Evolutionary conservation across 2,797 vertebrate species (phyloP), one percentile per base, ranked within the genome.

Genomic region (Cirrhinus molitorella): DNA sequence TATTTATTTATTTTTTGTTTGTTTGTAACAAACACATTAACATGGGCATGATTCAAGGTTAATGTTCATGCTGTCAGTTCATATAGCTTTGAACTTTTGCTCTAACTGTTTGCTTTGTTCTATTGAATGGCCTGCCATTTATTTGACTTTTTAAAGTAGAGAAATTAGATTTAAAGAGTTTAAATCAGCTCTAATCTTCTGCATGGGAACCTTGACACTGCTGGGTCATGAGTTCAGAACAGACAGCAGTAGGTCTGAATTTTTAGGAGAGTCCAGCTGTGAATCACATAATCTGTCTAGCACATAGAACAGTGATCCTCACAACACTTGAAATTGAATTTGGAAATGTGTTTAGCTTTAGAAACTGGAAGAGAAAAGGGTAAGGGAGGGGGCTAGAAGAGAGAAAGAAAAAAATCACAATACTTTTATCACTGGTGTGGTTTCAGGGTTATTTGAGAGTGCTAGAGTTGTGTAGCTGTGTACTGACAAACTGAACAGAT

Each of bases 381-480:
- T 71, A 57, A 67, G 37, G 57, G 67, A 34, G 25, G 51, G 53
- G 47, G 57, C 28, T 59, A 53, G 28, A 21, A 57, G 59, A 25
- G 55, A 43, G 4, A 85, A 63, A 86, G 47, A 65, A 45, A 21
- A 57, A 76, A 83, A 47, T 91, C 92, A 90, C 81, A 90, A 91
- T 89, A 72, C 13, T 47, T 45, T 80, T 78, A 51, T 34, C 71
- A 11, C 34, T 37, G 9, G 23, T 78, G 43, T 21, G 19, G 11
- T 80, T 55, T 37, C n/a, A 28, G 51, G 16, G 88, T 91, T 92
- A 90, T 93, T 91, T 93, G 92, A 91, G 86, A 93, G 92, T 93
- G 92, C 59, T 31, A 21, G 25, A 53, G 71, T 31, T 43, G 37
- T 78, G 40, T 49, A 25, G 57, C 59, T 7, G 5, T 21, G 17